Conservation (phyloP, 92 coral and sea anemone genomes). For the Heliopora coerulea region DNA sequence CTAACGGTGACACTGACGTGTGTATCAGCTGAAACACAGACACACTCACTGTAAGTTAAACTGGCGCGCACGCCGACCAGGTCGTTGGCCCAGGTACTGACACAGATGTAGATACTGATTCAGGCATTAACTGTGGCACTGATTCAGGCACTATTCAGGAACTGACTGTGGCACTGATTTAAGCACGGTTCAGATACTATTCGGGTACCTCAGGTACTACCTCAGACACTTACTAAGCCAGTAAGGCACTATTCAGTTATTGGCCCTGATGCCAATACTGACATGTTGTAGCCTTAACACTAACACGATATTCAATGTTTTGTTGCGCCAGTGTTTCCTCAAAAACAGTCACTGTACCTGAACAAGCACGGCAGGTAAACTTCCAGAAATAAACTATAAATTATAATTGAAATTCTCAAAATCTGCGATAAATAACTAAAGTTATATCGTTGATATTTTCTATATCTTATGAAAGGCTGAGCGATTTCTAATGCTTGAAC, state of each 20-base stretch:
- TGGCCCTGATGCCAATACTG: no score
- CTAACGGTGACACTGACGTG: no score
- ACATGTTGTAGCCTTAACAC: no score
- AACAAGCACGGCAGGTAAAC: constrained; percentile 86
- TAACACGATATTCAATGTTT: no score
- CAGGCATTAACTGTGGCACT: constrained; percentile 47
- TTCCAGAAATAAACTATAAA: no score
- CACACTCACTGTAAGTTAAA: constrained; percentile 1
- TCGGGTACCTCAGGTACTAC: no score
- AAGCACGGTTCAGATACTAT: no score
- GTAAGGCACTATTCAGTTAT: no score
- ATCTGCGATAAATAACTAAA: not conserved
- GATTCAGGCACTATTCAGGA: constrained; percentile 63
- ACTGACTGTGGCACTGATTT: not conserved
- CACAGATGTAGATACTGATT: not conserved
- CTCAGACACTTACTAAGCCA: no score
- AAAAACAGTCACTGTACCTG: constrained; percentile 61
- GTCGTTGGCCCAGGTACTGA: not conserved
- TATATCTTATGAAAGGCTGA: constrained; percentile 3
- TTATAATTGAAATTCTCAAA: not conserved
- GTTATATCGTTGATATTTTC: not conserved
- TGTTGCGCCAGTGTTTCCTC: constrained; percentile 74
- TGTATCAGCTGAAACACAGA: no score
- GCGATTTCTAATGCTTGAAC: constrained; percentile 17
- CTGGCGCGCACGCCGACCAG: constrained; percentile 18